These are phyloP conservation scores for Chaetura pelagica DNA, from an alignment of 2,113 vertebrate genomes.

Conservation along the genomic window DNA sequence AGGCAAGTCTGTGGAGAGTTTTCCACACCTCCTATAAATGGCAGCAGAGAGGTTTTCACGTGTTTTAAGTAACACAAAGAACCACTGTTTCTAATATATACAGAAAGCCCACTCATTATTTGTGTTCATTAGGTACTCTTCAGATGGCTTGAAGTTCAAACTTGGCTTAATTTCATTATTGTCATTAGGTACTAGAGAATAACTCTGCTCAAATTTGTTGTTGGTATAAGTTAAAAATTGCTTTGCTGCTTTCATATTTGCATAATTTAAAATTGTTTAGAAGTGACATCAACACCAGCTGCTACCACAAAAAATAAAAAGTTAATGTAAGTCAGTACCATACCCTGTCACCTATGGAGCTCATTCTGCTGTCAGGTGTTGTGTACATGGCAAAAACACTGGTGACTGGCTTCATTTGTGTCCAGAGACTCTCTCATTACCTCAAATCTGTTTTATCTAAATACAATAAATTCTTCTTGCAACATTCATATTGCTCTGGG, in stretches of 20 bases:
- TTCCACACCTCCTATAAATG: slow-evolving; percentile 5
- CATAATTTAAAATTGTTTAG: neutral
- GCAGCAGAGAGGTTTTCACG: neutral
- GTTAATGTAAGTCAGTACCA: neutral
- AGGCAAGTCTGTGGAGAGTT: neutral
- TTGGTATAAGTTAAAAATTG: neutral
- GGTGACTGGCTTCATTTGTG: neutral
- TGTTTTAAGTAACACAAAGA: neutral
- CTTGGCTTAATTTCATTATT: neutral
- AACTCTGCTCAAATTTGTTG: neutral
- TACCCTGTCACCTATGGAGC: neutral
- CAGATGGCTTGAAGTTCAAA: neutral
- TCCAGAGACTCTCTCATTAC: neutral
- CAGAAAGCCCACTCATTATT: neutral
- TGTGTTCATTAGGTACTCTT: neutral
- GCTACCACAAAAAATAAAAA: neutral
- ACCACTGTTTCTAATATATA: neutral
- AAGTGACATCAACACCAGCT: neutral
- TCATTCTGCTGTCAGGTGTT: neutral
- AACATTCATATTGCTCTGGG: neutral
- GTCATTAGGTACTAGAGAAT: neutral
- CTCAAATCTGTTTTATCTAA: neutral
- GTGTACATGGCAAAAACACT: neutral
- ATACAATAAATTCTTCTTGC: neutral
- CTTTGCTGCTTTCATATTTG: neutral